Evolutionary conservation across 2,113 vertebrate species (phyloP).

Genomic region (Oreochromis tanganicae): DNA sequence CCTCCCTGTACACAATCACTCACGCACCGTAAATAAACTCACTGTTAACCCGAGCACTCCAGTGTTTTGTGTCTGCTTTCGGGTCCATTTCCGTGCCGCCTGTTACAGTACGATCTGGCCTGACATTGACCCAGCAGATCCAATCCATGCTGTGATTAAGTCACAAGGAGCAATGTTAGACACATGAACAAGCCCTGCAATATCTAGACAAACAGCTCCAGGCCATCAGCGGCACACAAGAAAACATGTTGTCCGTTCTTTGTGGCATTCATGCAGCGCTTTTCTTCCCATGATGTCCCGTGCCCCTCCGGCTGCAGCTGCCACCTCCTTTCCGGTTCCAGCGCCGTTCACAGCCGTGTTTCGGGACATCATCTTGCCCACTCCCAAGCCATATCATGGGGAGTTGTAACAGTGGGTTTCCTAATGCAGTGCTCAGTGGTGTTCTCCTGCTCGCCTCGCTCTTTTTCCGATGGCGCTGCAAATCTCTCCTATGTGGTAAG

Average conservation of each 20-base stretch:
- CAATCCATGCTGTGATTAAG: neutral
- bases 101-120: neutral
- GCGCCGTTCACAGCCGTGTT: too few relatives aligned
- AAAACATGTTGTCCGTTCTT: neutral
- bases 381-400: too few relatives aligned
- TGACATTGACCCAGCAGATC: neutral
- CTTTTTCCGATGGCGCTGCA: too few relatives aligned
- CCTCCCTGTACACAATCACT: neutral
- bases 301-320: neutral
- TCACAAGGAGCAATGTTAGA: neutral
- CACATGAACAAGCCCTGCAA: neutral
- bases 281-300: neutral
- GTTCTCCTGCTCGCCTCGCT: too few relatives aligned
- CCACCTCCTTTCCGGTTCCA: neutral
- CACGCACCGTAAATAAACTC: neutral
- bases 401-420: too few relatives aligned
- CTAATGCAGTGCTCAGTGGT: too few relatives aligned
- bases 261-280: neutral
- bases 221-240: neutral
- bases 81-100: neutral
- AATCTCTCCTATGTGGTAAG: too few relatives aligned
- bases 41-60: neutral
- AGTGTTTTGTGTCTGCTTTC: neutral
- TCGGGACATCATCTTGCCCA: too few relatives aligned
- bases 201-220: neutral